These are phyloP conservation scores for Glossosoma conforme DNA, from an alignment of 1,140 invertebrate genomes.

Conservation along the genomic window DNA sequence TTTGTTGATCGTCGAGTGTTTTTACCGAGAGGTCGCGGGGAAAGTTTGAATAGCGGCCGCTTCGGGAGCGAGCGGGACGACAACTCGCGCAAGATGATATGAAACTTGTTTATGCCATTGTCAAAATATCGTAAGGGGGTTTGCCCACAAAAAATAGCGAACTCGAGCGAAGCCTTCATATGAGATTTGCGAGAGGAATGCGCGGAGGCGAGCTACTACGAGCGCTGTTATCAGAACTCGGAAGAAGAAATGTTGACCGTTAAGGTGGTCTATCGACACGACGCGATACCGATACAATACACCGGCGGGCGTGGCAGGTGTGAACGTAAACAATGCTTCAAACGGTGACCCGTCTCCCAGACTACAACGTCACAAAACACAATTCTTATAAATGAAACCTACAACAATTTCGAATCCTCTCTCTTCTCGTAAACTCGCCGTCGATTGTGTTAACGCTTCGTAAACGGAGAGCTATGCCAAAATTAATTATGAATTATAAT, in stretches of 20 bases:
- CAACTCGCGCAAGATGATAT: background rate
- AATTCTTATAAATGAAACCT: too few species aligned
- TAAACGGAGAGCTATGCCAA: too few species aligned
- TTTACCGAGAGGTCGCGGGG: background rate
- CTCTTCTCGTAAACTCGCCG: too few species aligned
- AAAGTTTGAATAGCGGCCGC: background rate
- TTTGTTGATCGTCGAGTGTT: background rate
- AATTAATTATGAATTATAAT: too few species aligned
- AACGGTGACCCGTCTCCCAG: too few species aligned
- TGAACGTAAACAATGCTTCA: slow-evolving; percentile 26
- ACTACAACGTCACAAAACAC: too few species aligned
- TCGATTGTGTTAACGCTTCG: too few species aligned
- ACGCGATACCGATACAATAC: background rate
- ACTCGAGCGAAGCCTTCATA: background rate
- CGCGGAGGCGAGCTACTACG: too few species aligned
- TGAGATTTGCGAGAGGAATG: too few species aligned
- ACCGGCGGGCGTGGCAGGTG: slow-evolving; percentile 27
- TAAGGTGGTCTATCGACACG: slow-evolving; percentile 10
- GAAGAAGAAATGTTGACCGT: too few species aligned
- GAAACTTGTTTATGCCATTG: slow-evolving; percentile 5
- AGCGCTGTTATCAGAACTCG: too few species aligned
- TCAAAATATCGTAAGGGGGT: slow-evolving; percentile 13
- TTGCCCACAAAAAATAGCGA: background rate
- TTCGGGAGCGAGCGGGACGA: slow-evolving; percentile 9
- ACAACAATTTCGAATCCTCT: too few species aligned